These are phyloP conservation scores for Zophobas atratus DNA, from an alignment of 1,140 invertebrate species.

Conservation along the genomic window DNA sequence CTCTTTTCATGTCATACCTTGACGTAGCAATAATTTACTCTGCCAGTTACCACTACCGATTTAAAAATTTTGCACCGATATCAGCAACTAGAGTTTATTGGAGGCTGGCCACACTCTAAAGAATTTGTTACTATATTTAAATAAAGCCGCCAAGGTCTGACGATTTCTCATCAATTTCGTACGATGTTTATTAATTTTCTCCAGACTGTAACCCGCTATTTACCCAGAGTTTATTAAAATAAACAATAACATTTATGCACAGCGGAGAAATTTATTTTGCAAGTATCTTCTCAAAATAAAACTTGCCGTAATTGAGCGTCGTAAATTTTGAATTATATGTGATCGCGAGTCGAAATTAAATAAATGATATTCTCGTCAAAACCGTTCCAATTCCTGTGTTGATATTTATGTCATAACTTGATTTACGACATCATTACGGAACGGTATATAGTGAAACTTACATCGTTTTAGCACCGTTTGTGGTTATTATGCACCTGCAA, in stretches of 20 bases:
- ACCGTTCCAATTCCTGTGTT: conserved; percentile 20
- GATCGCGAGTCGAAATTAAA: conserved; percentile 3
- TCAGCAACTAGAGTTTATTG: background rate
- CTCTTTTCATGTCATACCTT: too few relatives aligned
- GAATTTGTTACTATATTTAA: background rate
- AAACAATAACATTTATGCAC: too few relatives aligned
- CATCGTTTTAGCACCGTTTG: conserved; percentile 11
- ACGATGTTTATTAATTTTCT: background rate
- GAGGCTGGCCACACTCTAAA: conserved; percentile 1
- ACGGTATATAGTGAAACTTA: conserved; percentile 22
- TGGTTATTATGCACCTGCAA: conserved; percentile 30
- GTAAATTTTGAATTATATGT: background rate
- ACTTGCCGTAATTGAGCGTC: background rate
- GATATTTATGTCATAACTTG: conserved; percentile 31
- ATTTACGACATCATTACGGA: conserved; percentile 35
- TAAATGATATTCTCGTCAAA: conserved; percentile 14
- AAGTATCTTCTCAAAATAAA: background rate
- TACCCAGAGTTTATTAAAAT: too few relatives aligned
- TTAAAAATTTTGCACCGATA: background rate
- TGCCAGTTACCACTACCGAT: background rate
- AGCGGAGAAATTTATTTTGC: background rate
- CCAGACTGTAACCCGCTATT: too few relatives aligned
- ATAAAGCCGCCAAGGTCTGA: background rate
- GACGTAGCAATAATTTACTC: too few relatives aligned
- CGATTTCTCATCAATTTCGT: background rate